Evolutionary conservation across 2,113 vertebrate genomes (phyloP).

Genomic region (Colaptes auratus): DNA sequence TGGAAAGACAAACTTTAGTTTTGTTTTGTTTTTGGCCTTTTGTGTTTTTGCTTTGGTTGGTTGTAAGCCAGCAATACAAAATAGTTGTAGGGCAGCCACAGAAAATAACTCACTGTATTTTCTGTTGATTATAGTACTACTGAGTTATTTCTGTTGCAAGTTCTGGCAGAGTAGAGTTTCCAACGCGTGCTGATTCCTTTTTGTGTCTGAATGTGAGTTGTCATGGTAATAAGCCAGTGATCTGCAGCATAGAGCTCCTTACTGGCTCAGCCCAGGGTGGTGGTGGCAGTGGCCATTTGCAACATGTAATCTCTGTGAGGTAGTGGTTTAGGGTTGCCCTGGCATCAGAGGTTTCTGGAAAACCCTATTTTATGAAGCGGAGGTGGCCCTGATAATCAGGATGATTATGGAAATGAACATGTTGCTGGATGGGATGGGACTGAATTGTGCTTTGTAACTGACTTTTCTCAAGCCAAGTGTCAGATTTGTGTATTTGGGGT

Average conservation of each 20-base stretch:
- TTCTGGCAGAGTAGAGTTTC: not conserved
- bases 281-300: not conserved
- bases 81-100: slow-evolving; percentile 16
- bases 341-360: rapidly evolving
- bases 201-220: slow-evolving; percentile 33
- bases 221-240: not conserved
- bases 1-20: not conserved
- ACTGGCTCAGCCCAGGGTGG: rapidly evolving
- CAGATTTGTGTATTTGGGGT: not conserved
- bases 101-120: slow-evolving; percentile 40
- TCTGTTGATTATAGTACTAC: slow-evolving; percentile 51
- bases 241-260: not conserved
- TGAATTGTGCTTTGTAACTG: not conserved
- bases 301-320: not conserved
- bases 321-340: not conserved
- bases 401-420: not conserved
- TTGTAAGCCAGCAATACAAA: slow-evolving; percentile 23
- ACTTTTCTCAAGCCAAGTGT: not conserved
- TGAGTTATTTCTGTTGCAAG: slow-evolving; percentile 21
- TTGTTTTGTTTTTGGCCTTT: slow-evolving; percentile 5
- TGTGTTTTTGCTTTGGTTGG: slow-evolving; percentile 48
- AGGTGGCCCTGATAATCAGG: not conserved
- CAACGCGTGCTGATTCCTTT: not conserved
- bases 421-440: not conserved
- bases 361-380: not conserved